Conservation (phyloP, 2,113 vertebrate genomes). For the Hydrochoerus hydrochaeris region DNA sequence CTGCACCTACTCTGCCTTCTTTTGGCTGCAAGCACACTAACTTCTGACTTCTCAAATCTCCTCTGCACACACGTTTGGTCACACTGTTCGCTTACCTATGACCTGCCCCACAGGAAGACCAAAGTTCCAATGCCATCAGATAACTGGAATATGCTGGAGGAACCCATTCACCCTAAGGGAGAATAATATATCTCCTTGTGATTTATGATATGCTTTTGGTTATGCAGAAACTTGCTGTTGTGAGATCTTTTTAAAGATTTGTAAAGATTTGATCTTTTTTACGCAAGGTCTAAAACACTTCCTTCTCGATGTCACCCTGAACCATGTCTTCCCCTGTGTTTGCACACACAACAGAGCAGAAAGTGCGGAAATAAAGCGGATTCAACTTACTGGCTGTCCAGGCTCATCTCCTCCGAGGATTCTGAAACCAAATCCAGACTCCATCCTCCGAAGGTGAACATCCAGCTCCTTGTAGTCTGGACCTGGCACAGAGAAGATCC, state of each 20-base stretch:
- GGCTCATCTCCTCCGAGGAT: constrained; percentile 99
- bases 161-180: neutral
- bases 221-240: neutral
- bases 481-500: constrained; percentile 86
- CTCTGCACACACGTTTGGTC: neutral
- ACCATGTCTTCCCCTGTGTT: constrained; percentile 52
- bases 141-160: constrained; percentile 60
- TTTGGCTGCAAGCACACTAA: neutral
- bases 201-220: constrained; percentile 45
- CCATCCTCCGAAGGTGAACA: constrained; percentile 97
- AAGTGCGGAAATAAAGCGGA: constrained; percentile 45
- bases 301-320: neutral
- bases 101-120: neutral
- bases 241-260: constrained; percentile 47
- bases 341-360: constrained; percentile 28
- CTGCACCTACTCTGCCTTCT: neutral
- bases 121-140: constrained; percentile 17
- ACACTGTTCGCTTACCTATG: neutral
- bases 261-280: neutral
- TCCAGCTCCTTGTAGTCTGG: constrained; percentile 96
- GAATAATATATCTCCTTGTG: neutral
- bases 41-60: neutral
- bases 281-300: neutral
- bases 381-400: constrained; percentile 96
- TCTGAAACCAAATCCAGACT: constrained; percentile 98